Evolutionary conservation across 37 sponge, comb jelly and placozoan genomes (phyloP), one percentile per base, ranked within the genome.

Genomic region (Haliclona indistincta): DNA sequence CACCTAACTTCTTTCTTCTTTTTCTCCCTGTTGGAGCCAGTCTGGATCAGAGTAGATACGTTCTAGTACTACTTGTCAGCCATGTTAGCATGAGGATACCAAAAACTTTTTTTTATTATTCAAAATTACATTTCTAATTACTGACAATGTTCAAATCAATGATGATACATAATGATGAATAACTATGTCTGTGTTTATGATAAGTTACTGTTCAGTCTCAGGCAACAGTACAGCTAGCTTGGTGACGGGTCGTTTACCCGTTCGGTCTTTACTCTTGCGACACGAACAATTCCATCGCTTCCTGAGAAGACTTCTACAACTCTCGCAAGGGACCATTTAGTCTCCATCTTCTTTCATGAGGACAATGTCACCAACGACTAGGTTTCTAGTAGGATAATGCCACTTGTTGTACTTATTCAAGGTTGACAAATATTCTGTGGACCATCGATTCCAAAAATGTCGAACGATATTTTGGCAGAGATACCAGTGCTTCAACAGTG

Each of bases 401-500:
- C 68, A 67, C 40, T 67, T 67, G 42, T 19, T 6, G 11, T 41
- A 10, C 68, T 39, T 15, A 6, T 38, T 19, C 40, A 67, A 22
- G 19, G 17, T 34, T 10, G 11, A 10, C 40, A 67, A 28, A 34
- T 38, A 67, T 22, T 67, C 68, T 22, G 10, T 13, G 36, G 17
- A n/a, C 68, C 68, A 67, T 22, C 40, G 10, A 11, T 33, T 67
- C 68, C 68, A 67, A 38, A 67, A 67, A 6, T 67, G 28, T 17
- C 5, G n/a, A 10, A 8, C 11, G 13, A 67, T 8, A 8, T 33
- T 8, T 13, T 10, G 36, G 40, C 39, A 34, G 28, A 39, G 68
- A 38, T 67, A 17, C 68, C 68, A 19, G 13, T 41, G 29, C 39
- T 67, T 67, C n/a, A n/a, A n/a, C n/a, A n/a, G n/a, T n/a, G n/a